Percentiles rank a stretch among this genome's conserved stretches.
These are phyloP conservation scores for Eupithecia pulchellata DNA, from an alignment of 2,888 invertebrate species.

Conservation along the genomic window DNA sequence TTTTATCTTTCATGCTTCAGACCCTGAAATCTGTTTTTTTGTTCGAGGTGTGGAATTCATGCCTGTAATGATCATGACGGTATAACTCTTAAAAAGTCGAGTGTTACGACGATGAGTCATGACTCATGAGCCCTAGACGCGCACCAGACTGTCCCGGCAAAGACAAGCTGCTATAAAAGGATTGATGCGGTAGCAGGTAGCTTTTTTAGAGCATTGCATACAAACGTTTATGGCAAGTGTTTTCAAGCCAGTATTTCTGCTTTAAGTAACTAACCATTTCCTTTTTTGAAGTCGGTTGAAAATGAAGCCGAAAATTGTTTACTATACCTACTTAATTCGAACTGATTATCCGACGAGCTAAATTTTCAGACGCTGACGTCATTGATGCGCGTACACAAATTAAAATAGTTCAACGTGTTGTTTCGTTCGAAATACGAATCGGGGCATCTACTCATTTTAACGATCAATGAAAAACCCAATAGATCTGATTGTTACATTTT, in stretches of 20 bases:
- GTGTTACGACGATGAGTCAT: slow-evolving; percentile 29
- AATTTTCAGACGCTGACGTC: slow-evolving; percentile 59
- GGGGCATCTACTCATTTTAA: background rate
- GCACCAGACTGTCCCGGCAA: slow-evolving; percentile 63
- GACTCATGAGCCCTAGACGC: slow-evolving; percentile 39
- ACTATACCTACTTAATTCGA: too few relatives aligned
- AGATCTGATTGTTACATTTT: background rate
- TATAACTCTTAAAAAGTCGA: too few relatives aligned
- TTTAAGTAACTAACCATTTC: slow-evolving; percentile 4
- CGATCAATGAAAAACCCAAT: background rate
- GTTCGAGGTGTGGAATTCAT: too few relatives aligned
- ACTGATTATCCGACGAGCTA: slow-evolving; percentile 16
- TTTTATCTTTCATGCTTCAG: too few relatives aligned
- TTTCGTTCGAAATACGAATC: slow-evolving; percentile 6
- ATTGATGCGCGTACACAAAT: slow-evolving; percentile 43
- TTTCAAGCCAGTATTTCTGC: slow-evolving; percentile 19
- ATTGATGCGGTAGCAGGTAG: slow-evolving; percentile 24
- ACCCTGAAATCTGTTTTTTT: too few relatives aligned
- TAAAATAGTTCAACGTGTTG: slow-evolving; percentile 26
- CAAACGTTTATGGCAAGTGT: slow-evolving; percentile 17
- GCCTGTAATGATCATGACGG: too few relatives aligned
- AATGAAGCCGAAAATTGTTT: slow-evolving; percentile 5
- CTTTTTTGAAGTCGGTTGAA: slow-evolving; percentile 5
- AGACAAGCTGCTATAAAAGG: slow-evolving; percentile 48
- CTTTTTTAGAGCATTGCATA: slow-evolving; percentile 22